Conservation (phyloP, 2,888 invertebrate genomes). For the Opisthograptis luteolata region DNA sequence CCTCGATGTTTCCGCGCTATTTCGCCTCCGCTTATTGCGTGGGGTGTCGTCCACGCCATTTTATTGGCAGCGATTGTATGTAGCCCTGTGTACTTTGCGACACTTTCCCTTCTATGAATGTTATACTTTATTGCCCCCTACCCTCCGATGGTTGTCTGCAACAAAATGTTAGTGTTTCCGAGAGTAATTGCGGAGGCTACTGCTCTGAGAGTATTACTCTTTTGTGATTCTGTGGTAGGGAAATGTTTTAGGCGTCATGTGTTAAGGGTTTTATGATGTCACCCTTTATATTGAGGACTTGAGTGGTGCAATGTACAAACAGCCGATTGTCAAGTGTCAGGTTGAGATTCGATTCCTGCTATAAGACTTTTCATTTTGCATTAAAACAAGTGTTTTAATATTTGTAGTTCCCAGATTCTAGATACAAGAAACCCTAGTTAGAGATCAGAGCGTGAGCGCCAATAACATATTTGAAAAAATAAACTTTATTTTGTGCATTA, state of each 20-base stretch:
- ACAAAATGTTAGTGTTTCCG: constrained; percentile 48
- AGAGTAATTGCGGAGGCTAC: constrained; percentile 54
- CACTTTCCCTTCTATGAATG: constrained; percentile 78
- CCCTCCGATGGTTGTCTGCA: constrained; percentile 38
- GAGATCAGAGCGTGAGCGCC: no score
- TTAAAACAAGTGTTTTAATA: no score
- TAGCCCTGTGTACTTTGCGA: constrained; percentile 66
- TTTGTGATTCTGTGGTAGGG: constrained; percentile 18
- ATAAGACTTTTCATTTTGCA: no score
- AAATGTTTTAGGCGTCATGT: constrained; percentile 12
- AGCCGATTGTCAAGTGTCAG: no score
- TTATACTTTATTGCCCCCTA: constrained; percentile 69
- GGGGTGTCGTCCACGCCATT: constrained; percentile 73
- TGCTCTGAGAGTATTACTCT: constrained; percentile 28
- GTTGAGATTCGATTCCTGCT: no score
- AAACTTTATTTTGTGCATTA: no score
- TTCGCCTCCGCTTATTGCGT: constrained; percentile 78
- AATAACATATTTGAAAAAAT: no score
- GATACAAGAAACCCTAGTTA: no score
- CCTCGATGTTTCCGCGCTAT: constrained; percentile 78
- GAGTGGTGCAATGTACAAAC: no score
- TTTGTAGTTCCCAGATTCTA: no score
- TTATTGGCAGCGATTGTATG: constrained; percentile 81
- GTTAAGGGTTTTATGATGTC: constrained; percentile 6
- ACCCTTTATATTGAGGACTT: constrained; percentile 14